Conservation (phyloP, 2,888 invertebrate genomes). For the Drosophila gaucha region DNA sequence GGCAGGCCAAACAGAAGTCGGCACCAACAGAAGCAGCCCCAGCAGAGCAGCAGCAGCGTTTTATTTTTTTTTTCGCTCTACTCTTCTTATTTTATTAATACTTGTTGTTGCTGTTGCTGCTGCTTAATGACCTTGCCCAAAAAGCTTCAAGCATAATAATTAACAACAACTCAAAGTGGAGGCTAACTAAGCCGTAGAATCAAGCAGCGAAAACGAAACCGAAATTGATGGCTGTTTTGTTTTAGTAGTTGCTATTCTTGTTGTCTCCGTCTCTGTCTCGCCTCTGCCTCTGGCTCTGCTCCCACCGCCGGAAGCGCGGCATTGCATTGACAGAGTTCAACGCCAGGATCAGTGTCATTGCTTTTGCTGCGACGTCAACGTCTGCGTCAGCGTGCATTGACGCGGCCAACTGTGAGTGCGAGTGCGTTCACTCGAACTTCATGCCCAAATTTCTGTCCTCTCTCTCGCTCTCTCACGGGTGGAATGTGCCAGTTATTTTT, state of each 20-base stretch:
- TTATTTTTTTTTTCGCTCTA: slow-evolving; percentile 28
- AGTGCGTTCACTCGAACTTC: slow-evolving; percentile 67
- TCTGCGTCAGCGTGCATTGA: slow-evolving; percentile 63
- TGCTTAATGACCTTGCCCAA: slow-evolving; percentile 82
- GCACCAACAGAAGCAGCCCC: background rate
- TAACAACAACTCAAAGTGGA: slow-evolving; percentile 61
- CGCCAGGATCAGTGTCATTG: slow-evolving; percentile 79
- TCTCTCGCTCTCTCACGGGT: background rate
- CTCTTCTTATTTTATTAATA: slow-evolving; percentile 44
- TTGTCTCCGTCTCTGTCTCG: slow-evolving; percentile 4
- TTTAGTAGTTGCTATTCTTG: slow-evolving; percentile 16
- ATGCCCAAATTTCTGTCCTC: slow-evolving; percentile 43
- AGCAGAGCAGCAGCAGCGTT: slow-evolving; percentile 18
- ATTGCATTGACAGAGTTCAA: slow-evolving; percentile 67
- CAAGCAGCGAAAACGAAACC: slow-evolving; percentile 68
- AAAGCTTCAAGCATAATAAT: slow-evolving; percentile 81
- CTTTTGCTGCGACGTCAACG: slow-evolving; percentile 41
- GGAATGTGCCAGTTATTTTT: slow-evolving; percentile 9
- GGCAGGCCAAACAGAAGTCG: slow-evolving; percentile 55
- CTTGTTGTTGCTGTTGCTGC: slow-evolving; percentile 22
- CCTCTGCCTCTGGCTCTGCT: slow-evolving; percentile 12
- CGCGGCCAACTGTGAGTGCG: slow-evolving; percentile 29
- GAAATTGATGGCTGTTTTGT: slow-evolving; percentile 40
- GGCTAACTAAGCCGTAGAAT: slow-evolving; percentile 69
- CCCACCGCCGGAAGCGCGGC: slow-evolving; percentile 47